Conservation (phyloP, 2,113 vertebrate genomes). For the Lepus timidus region DNA sequence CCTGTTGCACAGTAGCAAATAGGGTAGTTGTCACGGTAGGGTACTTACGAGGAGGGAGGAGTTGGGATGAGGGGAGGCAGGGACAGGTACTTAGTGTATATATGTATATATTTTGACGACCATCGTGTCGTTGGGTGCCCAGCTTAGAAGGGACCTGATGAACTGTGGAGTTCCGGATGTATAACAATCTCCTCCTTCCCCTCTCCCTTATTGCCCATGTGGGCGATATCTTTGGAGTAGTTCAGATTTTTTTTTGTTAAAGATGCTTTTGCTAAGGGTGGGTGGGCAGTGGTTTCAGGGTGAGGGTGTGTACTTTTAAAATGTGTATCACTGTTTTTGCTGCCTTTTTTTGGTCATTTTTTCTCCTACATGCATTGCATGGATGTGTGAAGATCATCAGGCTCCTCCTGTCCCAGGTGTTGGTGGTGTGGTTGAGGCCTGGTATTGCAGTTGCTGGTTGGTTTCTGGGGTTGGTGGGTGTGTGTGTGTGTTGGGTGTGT, state of each 20-base stretch:
- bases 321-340: slow-evolving; percentile 10
- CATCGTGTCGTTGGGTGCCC: neutral
- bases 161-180: slow-evolving; percentile 23
- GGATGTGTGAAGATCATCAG: neutral
- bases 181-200: slow-evolving; percentile 50
- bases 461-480: neutral
- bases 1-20: neutral
- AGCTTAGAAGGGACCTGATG: neutral
- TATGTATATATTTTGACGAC: neutral
- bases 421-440: neutral
- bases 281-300: neutral
- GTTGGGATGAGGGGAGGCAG: neutral
- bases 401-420: neutral
- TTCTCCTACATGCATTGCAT: neutral
- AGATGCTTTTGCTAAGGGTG: neutral
- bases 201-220: neutral
- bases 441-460: neutral
- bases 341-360: neutral
- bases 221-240: neutral
- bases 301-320: neutral
- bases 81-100: neutral
- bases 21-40: neutral
- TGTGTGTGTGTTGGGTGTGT: neutral
- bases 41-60: no score
- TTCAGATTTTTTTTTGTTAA: neutral